Evolutionary conservation across 2,113 vertebrate genomes (phyloP), one percentile per base, ranked within the genome.

Genomic region (Syngnathus floridae): DNA sequence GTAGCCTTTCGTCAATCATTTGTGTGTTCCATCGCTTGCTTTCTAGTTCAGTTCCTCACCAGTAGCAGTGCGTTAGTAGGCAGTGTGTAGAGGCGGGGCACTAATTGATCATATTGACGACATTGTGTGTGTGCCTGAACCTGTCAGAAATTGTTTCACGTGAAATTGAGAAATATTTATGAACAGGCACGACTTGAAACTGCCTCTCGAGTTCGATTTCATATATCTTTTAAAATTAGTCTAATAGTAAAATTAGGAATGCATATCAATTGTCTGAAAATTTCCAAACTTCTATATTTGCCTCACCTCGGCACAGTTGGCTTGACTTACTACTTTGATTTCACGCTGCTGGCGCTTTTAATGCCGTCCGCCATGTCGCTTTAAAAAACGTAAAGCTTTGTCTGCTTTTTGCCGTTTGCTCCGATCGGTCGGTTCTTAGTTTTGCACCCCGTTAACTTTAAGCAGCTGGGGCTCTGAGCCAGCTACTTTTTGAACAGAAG

Each of bases 31-130:
- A 82, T 80, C 54, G 70, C 78, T 87, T 81, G 83, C 80, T 84
- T 77, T 80, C 82, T 86, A 84, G 83, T 82, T 79, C 81, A 84
- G 84, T 86, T 89, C 86, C 86, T 88, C 85, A 78, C 83, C 85
- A 82, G 88, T 82, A 81, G 71, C 72, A 70, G 71, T 77, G 66
- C 68, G 75, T 76, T 43, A 14, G 70, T 76, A 69, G 69, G 77
- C 74, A 70, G 71, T 72, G 74, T 83, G 76, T 69, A 60, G 76
- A 82, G 81, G 73, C 74, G 79, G 73, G 70, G 55, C 74, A 59
- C 38, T 65, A 65, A 49, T 38, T 26, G 21, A 52, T 54, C 51
- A 26, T 26, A 54, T 54, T 56, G 54, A 56, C 12, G 31, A 55
- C 22, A 31, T 55, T 16, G 46, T 55, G 21, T 22, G 11, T 2